Percentiles rank a stretch among this genome's conserved stretches.
These are phyloP conservation scores for Uria lomvia DNA, from an alignment of 2,113 vertebrate genomes.

Conservation along the genomic window DNA sequence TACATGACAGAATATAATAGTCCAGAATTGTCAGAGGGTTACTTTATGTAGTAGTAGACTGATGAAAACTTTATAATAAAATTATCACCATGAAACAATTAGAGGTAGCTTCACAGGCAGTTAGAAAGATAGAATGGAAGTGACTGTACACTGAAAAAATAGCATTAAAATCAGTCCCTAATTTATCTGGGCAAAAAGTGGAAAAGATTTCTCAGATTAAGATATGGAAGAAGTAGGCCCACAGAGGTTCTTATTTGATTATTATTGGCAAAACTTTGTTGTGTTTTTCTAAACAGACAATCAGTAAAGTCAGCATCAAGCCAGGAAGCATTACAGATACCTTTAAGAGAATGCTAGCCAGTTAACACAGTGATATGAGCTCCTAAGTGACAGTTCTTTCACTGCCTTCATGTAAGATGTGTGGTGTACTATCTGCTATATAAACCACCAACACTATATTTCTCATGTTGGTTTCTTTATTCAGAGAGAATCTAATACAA, in stretches of 20 bases:
- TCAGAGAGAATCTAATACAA: background rate
- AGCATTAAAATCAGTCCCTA: background rate
- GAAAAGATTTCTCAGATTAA: background rate
- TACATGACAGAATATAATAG: background rate
- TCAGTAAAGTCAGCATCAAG: background rate
- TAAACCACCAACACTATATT: background rate
- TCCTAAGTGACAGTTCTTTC: background rate
- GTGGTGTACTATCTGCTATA: background rate
- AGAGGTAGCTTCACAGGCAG: background rate
- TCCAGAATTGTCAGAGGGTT: background rate
- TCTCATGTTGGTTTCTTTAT: background rate
- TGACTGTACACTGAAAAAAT: background rate
- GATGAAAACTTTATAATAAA: background rate
- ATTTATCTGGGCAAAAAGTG: background rate
- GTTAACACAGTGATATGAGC: background rate
- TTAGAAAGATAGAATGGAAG: background rate
- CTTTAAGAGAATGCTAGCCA: background rate
- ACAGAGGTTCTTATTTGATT: background rate
- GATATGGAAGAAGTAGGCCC: background rate
- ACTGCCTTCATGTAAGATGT: background rate
- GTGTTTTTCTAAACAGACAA: background rate
- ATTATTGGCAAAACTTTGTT: background rate
- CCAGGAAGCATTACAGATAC: background rate
- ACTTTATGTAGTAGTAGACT: background rate
- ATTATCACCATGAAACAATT: background rate